These are phyloP conservation scores for Thomomys bottae DNA, from an alignment of 2,113 vertebrate genomes.

Conservation along the genomic window DNA sequence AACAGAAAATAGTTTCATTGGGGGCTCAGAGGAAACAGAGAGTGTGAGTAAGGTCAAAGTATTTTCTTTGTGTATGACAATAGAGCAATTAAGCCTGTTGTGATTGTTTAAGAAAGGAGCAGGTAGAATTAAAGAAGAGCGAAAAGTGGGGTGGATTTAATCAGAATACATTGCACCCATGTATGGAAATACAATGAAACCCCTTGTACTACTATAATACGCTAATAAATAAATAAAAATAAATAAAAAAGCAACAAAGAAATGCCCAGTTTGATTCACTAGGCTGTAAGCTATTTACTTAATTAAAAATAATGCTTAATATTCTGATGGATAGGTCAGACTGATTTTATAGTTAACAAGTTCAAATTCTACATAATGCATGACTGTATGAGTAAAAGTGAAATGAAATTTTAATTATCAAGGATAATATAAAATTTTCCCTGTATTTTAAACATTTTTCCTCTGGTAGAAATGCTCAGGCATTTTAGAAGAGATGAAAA, in stretches of 20 bases:
- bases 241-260: neutral
- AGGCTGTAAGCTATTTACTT: neutral
- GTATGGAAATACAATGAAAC: too few relatives aligned
- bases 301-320: constrained; percentile 36
- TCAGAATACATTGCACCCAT: too few relatives aligned
- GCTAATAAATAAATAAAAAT: too few relatives aligned
- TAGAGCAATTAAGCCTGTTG: too few relatives aligned
- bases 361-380: constrained; percentile 14
- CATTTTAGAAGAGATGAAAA: neutral
- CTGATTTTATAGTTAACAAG: constrained; percentile 23
- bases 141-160: too few relatives aligned
- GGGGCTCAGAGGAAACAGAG: too few relatives aligned
- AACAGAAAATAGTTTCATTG: too few relatives aligned
- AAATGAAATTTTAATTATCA: neutral
- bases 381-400: constrained; percentile 23
- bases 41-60: too few relatives aligned
- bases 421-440: neutral
- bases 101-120: too few relatives aligned
- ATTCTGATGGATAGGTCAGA: neutral
- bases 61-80: too few relatives aligned
- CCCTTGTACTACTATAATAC: too few relatives aligned
- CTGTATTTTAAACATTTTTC: neutral
- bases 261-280: constrained; percentile 34
- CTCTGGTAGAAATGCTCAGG: neutral
- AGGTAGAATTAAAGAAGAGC: too few relatives aligned